Conservation (phyloP, 1,140 invertebrate genomes). For the Chrysopa pallens region DNA sequence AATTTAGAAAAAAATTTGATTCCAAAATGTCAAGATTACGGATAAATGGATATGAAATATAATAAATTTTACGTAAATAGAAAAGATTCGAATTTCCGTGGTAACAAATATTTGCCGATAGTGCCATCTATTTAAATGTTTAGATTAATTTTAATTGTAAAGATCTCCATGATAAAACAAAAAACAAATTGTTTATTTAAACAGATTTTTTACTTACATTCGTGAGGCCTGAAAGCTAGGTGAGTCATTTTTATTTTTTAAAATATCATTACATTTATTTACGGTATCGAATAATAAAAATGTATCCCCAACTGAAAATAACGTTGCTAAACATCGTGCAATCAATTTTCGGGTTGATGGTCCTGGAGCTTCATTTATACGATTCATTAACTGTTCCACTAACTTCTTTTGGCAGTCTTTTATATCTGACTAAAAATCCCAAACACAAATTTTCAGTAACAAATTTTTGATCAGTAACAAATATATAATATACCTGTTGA, state of each 20-base stretch:
- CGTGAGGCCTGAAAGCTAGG: slow-evolving; percentile 83
- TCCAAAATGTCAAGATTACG: slow-evolving; percentile 1
- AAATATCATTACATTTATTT: slow-evolving; percentile 94
- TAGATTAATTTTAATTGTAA: too few species aligned
- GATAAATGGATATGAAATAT: slow-evolving; percentile 1
- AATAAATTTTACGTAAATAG: too few species aligned
- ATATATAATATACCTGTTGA: slow-evolving; percentile 56
- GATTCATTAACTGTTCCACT: slow-evolving; percentile 77
- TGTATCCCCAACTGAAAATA: slow-evolving; percentile 95
- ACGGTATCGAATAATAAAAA: slow-evolving; percentile 94
- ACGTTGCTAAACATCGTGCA: slow-evolving; percentile 77
- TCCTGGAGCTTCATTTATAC: slow-evolving; percentile 77
- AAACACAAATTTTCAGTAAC: slow-evolving; percentile 3
- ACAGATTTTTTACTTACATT: slow-evolving; percentile 61
- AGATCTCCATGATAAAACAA: too few species aligned
- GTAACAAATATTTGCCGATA: too few species aligned
- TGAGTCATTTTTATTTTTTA: slow-evolving; percentile 95
- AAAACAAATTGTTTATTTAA: too few species aligned
- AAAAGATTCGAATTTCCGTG: too few species aligned
- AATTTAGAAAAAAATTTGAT: background rate
- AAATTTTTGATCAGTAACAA: background rate
- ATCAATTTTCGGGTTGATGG: slow-evolving; percentile 86
- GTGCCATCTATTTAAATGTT: too few species aligned
- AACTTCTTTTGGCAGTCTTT: slow-evolving; percentile 93
- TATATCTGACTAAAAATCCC: slow-evolving; percentile 65